phyloP scores from a whole-genome alignment of 1,140 invertebrate species.

The Daktulosphaira vitifoliae region DNA sequence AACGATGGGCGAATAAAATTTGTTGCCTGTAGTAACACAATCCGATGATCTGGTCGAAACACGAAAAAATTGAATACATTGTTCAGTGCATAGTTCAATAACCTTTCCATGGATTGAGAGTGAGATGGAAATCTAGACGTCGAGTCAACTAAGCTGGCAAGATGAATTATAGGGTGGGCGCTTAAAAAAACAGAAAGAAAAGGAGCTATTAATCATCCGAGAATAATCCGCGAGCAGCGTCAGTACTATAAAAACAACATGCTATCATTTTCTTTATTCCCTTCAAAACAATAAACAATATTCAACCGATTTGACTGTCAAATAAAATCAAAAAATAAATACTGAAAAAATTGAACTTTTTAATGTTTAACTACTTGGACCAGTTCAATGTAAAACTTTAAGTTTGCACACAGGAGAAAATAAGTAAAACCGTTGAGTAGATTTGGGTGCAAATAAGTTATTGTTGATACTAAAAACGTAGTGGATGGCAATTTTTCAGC shows the following conservation, averaged over 20 bases:
- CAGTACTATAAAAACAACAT: slow-evolving; percentile 29
- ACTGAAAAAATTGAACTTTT: no score
- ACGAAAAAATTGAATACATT: slow-evolving; percentile 27
- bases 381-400: not conserved
- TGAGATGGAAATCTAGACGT: not conserved
- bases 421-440: not conserved
- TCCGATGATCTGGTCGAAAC: slow-evolving; percentile 10
- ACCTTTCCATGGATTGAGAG: not conserved
- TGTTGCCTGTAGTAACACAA: slow-evolving; percentile 7
- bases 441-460: slow-evolving; percentile 6
- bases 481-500: slow-evolving; percentile 14
- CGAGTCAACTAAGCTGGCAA: slow-evolving; percentile 18
- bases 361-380: not conserved
- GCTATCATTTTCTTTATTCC: slow-evolving; percentile 28
- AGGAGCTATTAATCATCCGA: slow-evolving; percentile 29
- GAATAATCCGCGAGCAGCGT: slow-evolving; percentile 17
- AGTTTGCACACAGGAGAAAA: no score
- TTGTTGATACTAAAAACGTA: not conserved
- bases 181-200: slow-evolving; percentile 3
- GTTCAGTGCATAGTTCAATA: slow-evolving; percentile 26
- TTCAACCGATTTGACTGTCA: slow-evolving; percentile 14
- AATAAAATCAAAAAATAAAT: slow-evolving; percentile 4
- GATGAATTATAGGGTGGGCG: slow-evolving; percentile 21
- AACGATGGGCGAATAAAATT: slow-evolving; percentile 6
- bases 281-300: slow-evolving; percentile 32